A percentile compares a stretch with the other conserved stretches of the same genome.
Evolutionary conservation across 2,113 vertebrate genomes (phyloP).

Genomic region (Muscicapa adusta): DNA sequence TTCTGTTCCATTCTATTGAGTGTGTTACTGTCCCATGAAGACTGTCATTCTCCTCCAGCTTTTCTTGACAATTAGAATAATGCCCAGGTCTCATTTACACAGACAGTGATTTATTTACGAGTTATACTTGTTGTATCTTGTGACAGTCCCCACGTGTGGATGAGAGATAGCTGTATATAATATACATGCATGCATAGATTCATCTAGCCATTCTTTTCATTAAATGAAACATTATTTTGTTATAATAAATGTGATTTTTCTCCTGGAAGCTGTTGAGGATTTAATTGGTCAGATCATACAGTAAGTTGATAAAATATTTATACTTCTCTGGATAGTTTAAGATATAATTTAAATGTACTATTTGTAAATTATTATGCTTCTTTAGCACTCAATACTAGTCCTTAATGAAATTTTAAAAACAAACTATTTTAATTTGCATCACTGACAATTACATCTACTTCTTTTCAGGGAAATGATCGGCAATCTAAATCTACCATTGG

Average conservation of each 20-base stretch:
- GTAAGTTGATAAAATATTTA: not conserved
- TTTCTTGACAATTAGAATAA: not conserved
- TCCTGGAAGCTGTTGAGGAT: not conserved
- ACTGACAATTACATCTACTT: not conserved
- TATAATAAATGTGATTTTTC: not conserved
- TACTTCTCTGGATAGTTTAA: not conserved
- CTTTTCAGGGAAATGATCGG: constrained; percentile 64
- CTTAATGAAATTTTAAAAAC: not conserved
- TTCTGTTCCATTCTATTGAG: not conserved
- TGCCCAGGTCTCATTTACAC: not conserved
- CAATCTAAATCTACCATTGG: constrained; percentile 76
- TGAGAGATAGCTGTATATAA: not conserved
- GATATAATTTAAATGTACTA: not conserved
- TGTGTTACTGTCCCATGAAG: not conserved
- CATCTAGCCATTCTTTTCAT: not conserved
- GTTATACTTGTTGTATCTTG: not conserved
- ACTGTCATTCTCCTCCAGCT: not conserved
- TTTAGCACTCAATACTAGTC: not conserved
- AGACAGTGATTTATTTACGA: not conserved
- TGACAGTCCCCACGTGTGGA: not conserved
- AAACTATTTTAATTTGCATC: not conserved
- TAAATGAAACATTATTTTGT: not conserved
- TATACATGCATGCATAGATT: not conserved
- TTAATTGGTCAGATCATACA: not conserved
- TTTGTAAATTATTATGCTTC: not conserved